These are phyloP conservation scores for Iselma pallidipennis DNA, from an alignment of 2,888 invertebrate genomes.

Conservation along the genomic window DNA sequence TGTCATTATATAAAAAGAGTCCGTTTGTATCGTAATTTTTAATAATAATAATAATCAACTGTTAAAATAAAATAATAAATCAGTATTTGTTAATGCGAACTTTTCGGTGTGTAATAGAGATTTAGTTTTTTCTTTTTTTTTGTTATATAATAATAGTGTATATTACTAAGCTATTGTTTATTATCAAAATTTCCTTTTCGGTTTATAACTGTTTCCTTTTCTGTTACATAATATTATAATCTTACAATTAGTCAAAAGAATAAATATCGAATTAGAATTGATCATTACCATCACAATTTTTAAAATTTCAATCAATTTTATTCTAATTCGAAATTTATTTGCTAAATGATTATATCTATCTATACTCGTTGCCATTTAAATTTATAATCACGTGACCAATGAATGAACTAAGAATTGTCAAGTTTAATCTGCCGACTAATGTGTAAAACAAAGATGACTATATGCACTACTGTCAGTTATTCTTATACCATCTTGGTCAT, in stretches of 20 bases:
- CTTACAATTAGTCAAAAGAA: neutral
- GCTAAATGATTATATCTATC: neutral
- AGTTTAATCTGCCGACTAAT: no score
- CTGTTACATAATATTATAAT: neutral
- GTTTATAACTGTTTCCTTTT: neutral
- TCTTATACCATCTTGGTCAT: no score
- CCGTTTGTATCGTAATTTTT: neutral
- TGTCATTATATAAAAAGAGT: neutral
- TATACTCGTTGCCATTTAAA: no score
- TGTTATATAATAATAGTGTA: neutral
- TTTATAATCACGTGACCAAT: no score
- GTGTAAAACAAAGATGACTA: no score
- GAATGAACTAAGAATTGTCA: no score
- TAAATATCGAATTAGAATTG: neutral
- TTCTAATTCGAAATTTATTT: neutral
- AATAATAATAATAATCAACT: neutral
- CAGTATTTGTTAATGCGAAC: neutral
- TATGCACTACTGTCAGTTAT: no score
- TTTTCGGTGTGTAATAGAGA: neutral
- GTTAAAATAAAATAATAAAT: no score
- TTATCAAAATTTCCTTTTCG: neutral
- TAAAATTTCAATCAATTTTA: neutral
- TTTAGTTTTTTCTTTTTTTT: no score
- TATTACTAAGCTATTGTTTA: neutral
- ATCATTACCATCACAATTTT: neutral